Percentiles rank a stretch among this genome's conserved stretches.
phyloP scores from a whole-genome alignment of 2,888 invertebrate species.

The Incurvaria masculella region DNA sequence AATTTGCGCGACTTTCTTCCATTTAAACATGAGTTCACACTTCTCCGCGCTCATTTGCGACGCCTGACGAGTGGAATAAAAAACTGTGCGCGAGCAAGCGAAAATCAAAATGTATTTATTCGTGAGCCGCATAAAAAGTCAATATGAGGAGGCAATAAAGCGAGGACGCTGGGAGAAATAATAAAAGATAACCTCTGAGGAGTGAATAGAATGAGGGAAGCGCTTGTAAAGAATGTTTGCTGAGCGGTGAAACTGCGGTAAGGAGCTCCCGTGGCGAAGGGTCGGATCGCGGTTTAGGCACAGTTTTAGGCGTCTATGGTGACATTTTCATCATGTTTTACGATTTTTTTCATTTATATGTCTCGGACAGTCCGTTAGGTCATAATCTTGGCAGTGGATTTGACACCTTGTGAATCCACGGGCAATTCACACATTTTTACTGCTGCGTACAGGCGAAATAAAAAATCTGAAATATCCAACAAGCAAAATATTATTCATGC shows the following conservation, averaged over 20 bases:
- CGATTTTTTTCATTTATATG: too few species aligned
- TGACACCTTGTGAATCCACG: too few species aligned
- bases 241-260: conserved; percentile 26
- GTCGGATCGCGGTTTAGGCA: too few species aligned
- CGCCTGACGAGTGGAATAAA: conserved; percentile 41
- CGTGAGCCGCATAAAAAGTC: conserved; percentile 51
- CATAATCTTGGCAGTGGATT: too few species aligned
- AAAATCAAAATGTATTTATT: conserved; percentile 58
- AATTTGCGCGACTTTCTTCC: neutral
- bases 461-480: too few species aligned
- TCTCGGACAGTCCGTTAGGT: too few species aligned
- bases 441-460: too few species aligned
- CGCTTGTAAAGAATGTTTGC: conserved; percentile 54
- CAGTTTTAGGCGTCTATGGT: too few species aligned
- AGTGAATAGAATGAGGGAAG: conserved; percentile 48
- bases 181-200: conserved; percentile 52
- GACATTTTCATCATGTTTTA: too few species aligned
- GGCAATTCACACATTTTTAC: too few species aligned
- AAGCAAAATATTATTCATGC: too few species aligned
- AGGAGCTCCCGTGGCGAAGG: too few species aligned
- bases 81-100: conserved; percentile 34
- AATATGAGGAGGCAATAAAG: conserved; percentile 54
- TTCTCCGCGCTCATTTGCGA: conserved; percentile 32
- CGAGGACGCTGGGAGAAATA: conserved; percentile 46
- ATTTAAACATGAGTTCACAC: neutral